A percentile compares a stretch with the other conserved stretches of the same genome.
Evolutionary conservation across 2,797 vertebrate genomes (phyloP).

Genomic region (Orestias chungarensis): DNA sequence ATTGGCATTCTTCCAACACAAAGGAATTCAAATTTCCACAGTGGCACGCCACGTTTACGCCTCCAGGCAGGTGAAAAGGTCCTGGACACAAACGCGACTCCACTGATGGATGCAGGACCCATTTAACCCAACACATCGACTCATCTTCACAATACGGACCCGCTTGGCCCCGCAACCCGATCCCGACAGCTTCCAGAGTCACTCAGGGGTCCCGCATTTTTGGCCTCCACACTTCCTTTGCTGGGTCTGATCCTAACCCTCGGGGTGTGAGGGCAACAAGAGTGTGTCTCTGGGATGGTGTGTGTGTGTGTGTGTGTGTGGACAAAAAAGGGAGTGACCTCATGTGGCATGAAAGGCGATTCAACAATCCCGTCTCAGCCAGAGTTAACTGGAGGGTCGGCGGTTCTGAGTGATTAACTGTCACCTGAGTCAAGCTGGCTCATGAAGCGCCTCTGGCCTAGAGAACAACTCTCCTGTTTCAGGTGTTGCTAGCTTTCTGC

Average conservation of each 20-base stretch:
- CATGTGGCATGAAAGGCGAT: constrained; percentile 71
- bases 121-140: constrained; percentile 58
- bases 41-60: constrained; percentile 35
- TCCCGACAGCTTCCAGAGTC: constrained; percentile 62
- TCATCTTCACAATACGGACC: constrained; percentile 62
- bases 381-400: constrained; percentile 59
- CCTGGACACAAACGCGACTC: constrained; percentile 53
- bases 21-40: constrained; percentile 62
- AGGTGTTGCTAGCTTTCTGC: constrained; percentile 19
- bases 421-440: constrained; percentile 55
- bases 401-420: constrained; percentile 47
- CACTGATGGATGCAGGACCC: constrained; percentile 43
- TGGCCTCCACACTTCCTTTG: constrained; percentile 75
- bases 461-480: constrained; percentile 9
- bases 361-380: constrained; percentile 52
- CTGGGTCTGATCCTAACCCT: constrained; percentile 56
- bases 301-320: constrained; percentile 27
- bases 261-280: constrained; percentile 38
- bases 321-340: constrained; percentile 72
- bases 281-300: constrained; percentile 30
- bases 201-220: constrained; percentile 67
- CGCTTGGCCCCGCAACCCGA: constrained; percentile 65
- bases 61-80: constrained; percentile 45
- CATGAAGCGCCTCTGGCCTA: constrained; percentile 14
- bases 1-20: constrained; percentile 62